Evolutionary conservation across 2,888 invertebrate genomes (phyloP), one percentile per base, ranked within the genome.

Genomic region (Sthenelais limicola): DNA sequence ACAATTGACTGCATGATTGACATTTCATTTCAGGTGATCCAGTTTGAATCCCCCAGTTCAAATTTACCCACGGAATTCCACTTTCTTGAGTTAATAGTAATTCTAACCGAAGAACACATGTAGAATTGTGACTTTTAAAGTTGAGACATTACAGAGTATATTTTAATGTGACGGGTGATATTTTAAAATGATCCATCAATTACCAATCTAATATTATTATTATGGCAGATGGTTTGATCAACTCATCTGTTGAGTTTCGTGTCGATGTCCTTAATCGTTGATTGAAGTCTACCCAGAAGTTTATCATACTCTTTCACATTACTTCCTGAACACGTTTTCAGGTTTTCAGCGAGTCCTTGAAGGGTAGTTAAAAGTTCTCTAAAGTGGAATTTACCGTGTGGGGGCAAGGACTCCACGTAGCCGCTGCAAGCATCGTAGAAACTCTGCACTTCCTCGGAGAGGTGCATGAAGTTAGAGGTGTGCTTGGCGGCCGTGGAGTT

Each of bases 351-450:
- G 2, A 75, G 62, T 0, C 67, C 71, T 26, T 77, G 73, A 18
- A 79, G 58, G 18, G 71, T 68, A 30, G 85, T 83, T 69, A 89
- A 80, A 48, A 89, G 82, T 77, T 89, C 89, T 48, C 94, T 92
- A 85, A 95, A 93, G 82, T 95, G 94, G 88, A 96, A 95, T 84
- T 96, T 93, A 67, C 93, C 92, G 85, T 95, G 94, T 24, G 95
- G 94, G 15, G 94, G 93, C 82, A 94, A 92, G 78, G 91, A 91
- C 80, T 96, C 96, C 21, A 94, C 94, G 83, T 94, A 94, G 80
- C 92, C 92, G 82, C 92, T 91, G 88, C 96, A 96, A 18, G 70
- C 38, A 9, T 48, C 47, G 52, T 95, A 94, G 82, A 97, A 91
- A 78, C 93, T 90, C 80, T 94, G 93, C 84, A 90, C 91, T 86